A percentile compares a stretch with the other conserved stretches of the same genome.
phyloP scores from a whole-genome alignment of 1,140 invertebrate genomes.

The Euwallacea similis region DNA sequence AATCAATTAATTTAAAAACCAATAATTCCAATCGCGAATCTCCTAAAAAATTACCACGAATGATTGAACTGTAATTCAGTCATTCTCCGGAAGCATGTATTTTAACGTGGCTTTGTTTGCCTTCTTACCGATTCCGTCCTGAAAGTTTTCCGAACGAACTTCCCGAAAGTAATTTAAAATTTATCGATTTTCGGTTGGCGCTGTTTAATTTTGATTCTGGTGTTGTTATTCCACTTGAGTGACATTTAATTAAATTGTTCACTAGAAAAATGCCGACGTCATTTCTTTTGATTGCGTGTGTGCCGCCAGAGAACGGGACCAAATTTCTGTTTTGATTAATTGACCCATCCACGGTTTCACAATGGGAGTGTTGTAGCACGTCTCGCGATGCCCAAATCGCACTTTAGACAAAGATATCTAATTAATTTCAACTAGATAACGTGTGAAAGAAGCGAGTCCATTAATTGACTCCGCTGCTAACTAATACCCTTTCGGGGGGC shows the following conservation, averaged over 20 bases:
- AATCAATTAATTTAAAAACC: too few relatives aligned
- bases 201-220: conserved; percentile 6
- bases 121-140: background rate
- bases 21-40: too few relatives aligned
- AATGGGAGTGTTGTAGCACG: background rate
- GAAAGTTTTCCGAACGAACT: background rate
- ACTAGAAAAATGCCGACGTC: conserved; percentile 3
- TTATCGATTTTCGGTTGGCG: conserved; percentile 7
- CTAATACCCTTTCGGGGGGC: background rate
- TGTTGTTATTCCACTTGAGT: conserved; percentile 1
- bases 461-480: background rate
- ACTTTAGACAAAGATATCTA: background rate
- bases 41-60: too few relatives aligned
- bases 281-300: conserved; percentile 9
- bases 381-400: background rate
- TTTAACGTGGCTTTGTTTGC: background rate
- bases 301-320: background rate
- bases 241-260: conserved; percentile 14
- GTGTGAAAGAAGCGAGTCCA: background rate
- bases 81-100: too few relatives aligned
- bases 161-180: conserved; percentile 9
- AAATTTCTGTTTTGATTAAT: conserved; percentile 3
- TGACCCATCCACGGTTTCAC: background rate
- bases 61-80: too few relatives aligned
- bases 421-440: background rate